Evolutionary conservation across 2,113 vertebrate genomes (phyloP).

Genomic region (Petroica traversi): DNA sequence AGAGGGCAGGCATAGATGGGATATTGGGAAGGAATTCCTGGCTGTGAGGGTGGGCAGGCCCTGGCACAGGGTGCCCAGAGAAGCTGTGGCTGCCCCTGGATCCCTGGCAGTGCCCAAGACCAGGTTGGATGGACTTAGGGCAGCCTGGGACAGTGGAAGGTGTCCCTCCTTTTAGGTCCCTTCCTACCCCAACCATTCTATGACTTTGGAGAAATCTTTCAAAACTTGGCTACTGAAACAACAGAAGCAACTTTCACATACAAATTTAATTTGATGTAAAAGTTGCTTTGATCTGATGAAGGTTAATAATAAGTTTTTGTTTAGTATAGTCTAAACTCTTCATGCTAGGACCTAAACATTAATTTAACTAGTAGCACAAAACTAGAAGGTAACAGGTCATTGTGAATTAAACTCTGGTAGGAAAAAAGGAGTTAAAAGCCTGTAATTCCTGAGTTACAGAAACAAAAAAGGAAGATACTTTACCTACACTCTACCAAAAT

Average conservation of each 20-base stretch:
- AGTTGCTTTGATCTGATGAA: background rate
- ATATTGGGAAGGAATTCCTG: background rate
- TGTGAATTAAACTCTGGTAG: background rate
- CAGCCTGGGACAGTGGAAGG: rapidly evolving
- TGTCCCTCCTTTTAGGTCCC: background rate
- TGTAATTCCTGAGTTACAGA: background rate
- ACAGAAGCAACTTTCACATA: background rate
- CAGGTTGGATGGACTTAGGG: background rate
- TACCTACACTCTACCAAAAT: background rate
- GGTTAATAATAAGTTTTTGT: background rate
- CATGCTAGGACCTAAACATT: background rate
- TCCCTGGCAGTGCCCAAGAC: background rate
- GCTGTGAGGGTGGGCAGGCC: background rate
- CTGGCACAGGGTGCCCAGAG: background rate
- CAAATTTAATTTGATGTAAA: background rate
- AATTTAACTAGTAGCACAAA: background rate
- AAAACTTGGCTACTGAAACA: background rate
- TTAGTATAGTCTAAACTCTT: background rate
- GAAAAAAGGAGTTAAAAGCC: background rate
- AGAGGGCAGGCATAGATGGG: background rate
- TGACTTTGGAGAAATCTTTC: background rate
- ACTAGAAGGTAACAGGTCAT: background rate
- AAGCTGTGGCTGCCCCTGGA: background rate
- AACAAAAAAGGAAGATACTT: background rate
- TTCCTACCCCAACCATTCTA: background rate